Percentiles rank a stretch among this genome's conserved stretches.
These are phyloP conservation scores for Vireo altiloquus DNA, from an alignment of 2,113 vertebrate genomes.

Conservation along the genomic window DNA sequence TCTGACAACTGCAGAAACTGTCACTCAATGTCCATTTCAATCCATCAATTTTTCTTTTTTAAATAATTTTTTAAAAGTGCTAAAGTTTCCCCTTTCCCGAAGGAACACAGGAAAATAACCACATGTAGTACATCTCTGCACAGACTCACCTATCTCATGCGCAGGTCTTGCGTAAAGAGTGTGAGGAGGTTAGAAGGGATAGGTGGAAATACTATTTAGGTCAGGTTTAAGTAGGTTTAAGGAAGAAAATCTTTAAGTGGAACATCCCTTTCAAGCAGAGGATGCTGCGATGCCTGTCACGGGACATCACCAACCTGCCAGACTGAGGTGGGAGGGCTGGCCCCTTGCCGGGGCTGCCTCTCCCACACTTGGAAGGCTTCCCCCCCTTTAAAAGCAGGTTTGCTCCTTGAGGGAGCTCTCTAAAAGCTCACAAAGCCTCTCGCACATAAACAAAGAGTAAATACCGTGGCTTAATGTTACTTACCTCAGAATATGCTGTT, in stretches of 20 bases:
- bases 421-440: conserved; percentile 28
- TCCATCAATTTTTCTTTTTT: not conserved
- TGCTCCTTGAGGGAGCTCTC: not conserved
- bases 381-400: conserved; percentile 1
- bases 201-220: not conserved
- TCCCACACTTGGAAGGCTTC: not conserved
- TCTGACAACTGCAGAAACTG: not conserved
- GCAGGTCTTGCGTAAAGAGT: not conserved
- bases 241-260: not conserved
- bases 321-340: not conserved
- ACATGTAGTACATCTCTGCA: not conserved
- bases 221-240: not conserved
- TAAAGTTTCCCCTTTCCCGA: not conserved
- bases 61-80: no score
- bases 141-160: not conserved
- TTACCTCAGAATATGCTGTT: conserved; percentile 31
- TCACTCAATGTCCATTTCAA: not conserved
- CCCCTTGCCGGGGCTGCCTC: not conserved
- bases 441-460: conserved; percentile 32
- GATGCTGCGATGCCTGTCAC: fast-evolving
- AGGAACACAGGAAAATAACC: not conserved
- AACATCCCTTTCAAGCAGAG: not conserved
- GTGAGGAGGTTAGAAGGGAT: not conserved
- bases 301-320: not conserved
- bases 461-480: not conserved